Evolutionary conservation across 2,113 vertebrate genomes (phyloP).

Genomic region (Nycticebus coucang): DNA sequence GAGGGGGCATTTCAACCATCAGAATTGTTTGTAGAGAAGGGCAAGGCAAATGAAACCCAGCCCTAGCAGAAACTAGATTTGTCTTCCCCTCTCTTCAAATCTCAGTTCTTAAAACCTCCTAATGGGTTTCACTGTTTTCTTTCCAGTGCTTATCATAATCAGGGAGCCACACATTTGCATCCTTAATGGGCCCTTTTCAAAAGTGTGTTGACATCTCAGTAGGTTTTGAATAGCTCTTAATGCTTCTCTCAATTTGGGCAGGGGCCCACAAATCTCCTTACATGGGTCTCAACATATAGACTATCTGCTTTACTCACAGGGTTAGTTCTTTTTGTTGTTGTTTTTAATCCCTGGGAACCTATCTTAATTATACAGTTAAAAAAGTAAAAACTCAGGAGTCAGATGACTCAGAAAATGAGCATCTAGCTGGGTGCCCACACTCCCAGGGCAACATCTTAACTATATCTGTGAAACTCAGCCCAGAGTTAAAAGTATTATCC

Average conservation of each 20-base stretch:
- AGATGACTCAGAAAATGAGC: constrained; percentile 75
- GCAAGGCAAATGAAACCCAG: not conserved
- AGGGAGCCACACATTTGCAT: constrained; percentile 79
- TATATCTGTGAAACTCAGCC: not conserved
- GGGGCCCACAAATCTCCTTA: constrained; percentile 73
- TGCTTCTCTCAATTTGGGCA: constrained; percentile 70
- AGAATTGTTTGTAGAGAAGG: not conserved
- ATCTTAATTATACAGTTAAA: constrained; percentile 74
- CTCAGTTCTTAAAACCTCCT: constrained; percentile 68
- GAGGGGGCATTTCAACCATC: constrained; percentile 22
- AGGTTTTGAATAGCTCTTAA: constrained; percentile 74
- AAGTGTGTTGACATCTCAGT: constrained; percentile 78
- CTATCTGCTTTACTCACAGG: constrained; percentile 66
- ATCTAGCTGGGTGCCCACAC: not conserved
- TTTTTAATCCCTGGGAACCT: constrained; percentile 73
- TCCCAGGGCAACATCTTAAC: not conserved
- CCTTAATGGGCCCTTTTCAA: constrained; percentile 76
- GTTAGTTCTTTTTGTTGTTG: not conserved
- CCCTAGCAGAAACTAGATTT: constrained; percentile 67
- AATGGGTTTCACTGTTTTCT: constrained; percentile 83
- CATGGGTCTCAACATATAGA: constrained; percentile 65
- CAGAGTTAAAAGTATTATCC: constrained; percentile 15
- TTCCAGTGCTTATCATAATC: constrained; percentile 79
- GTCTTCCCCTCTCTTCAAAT: constrained; percentile 45
- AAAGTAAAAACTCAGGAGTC: constrained; percentile 70